Percentiles rank a stretch among this genome's conserved stretches.
phyloP scores from a whole-genome alignment of 2,113 vertebrate species.

The Salvelinus fontinalis region DNA sequence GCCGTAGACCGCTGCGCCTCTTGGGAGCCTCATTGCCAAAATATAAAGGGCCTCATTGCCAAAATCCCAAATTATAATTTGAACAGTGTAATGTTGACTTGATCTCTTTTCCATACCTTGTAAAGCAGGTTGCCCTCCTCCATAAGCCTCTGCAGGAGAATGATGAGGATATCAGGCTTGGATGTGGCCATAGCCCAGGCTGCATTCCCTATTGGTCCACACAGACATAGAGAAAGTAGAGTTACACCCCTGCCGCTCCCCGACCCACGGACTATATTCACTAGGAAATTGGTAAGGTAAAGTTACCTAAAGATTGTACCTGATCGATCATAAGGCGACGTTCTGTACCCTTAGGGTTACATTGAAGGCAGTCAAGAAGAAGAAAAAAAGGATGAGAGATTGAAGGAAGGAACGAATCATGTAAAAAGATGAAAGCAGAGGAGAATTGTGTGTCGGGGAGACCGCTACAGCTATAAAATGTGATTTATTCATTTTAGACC shows the following conservation, averaged over 20 bases:
- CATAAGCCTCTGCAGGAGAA: conserved; percentile 97
- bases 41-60: too few relatives aligned
- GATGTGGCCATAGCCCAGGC: conserved; percentile 99
- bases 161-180: conserved; percentile 97
- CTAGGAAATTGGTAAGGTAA: conserved; percentile 64
- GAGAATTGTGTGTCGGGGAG: background rate
- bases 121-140: conserved; percentile 96
- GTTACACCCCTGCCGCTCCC: conserved; percentile 9
- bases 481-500: too few relatives aligned
- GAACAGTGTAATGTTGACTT: background rate
- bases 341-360: conserved; percentile 80
- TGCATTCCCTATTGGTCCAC: conserved; percentile 86
- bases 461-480: background rate
- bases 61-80: too few relatives aligned
- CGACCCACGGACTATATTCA: conserved; percentile 44
- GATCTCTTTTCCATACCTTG: conserved; percentile 79
- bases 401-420: conserved; percentile 52
- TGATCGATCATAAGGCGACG: conserved; percentile 84
- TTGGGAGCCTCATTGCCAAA: too few relatives aligned
- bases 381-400: conserved; percentile 64
- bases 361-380: conserved; percentile 69
- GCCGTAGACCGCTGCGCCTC: too few relatives aligned
- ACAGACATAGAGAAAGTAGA: background rate
- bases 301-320: conserved; percentile 85
- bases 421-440: conserved; percentile 33